Evolutionary conservation across 2,888 invertebrate species (phyloP).

Genomic region (Timandra comae): DNA sequence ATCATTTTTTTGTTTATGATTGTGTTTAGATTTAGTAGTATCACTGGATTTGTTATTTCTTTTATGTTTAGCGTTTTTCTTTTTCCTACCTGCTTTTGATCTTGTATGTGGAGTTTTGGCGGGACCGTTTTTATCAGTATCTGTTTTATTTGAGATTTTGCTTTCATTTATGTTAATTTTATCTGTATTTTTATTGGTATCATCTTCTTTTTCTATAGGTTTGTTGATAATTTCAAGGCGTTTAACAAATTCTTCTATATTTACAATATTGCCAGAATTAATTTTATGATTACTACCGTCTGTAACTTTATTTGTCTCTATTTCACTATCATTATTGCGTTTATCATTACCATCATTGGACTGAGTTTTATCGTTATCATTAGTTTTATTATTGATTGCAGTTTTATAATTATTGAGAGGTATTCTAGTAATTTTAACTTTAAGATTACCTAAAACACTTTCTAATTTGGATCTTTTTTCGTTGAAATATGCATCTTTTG

Average conservation of each 20-base stretch:
- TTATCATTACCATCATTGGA: not conserved
- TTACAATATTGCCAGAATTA: not conserved
- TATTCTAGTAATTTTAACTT: conserved; percentile 47
- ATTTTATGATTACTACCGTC: too few species aligned
- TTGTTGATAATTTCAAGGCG: not conserved
- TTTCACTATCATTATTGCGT: not conserved
- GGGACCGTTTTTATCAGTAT: not conserved
- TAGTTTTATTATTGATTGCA: conserved; percentile 1
- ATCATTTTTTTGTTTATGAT: not conserved
- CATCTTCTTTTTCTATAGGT: not conserved
- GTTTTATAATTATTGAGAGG: conserved; percentile 21
- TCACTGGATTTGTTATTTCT: conserved; percentile 10
- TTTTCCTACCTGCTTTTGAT: not conserved
- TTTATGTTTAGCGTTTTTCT: conserved; percentile 6
- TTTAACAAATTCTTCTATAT: not conserved
- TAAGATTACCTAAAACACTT: conserved; percentile 38
- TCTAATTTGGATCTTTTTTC: conserved; percentile 51
- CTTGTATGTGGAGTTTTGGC: not conserved
- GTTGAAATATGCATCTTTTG: too few species aligned
- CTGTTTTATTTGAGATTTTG: not conserved
- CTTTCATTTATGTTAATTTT: not conserved
- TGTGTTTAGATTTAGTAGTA: not conserved
- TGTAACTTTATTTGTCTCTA: too few species aligned
- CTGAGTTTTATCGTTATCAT: conserved; percentile 6
- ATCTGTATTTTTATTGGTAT: not conserved